phyloP scores from a whole-genome alignment of 2,888 invertebrate species.

The Dasysyrphus albostriatus region DNA sequence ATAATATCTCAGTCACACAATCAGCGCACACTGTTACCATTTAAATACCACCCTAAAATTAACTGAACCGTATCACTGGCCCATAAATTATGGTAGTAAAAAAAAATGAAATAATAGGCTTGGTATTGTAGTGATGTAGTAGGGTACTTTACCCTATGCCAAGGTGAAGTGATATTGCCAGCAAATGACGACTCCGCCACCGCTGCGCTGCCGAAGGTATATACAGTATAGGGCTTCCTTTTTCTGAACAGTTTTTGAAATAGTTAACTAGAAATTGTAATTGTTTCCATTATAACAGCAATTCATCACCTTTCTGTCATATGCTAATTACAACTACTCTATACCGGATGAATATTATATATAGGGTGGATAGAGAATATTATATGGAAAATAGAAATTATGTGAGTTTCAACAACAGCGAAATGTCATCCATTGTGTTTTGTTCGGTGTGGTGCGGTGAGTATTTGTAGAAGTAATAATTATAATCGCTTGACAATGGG shows the following conservation, averaged over 20 bases:
- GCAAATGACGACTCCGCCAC: not conserved
- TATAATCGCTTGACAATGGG: conserved; percentile 7
- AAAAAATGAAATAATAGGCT: conserved; percentile 19
- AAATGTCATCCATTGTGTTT: conserved; percentile 34
- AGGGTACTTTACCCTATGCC: conserved; percentile 8
- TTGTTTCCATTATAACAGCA: conserved; percentile 71
- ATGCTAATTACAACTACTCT: conserved; percentile 66
- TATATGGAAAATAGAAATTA: not conserved
- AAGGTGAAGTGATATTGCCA: conserved; percentile 4
- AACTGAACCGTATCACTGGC: conserved; percentile 59
- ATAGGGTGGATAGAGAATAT: conserved; percentile 23
- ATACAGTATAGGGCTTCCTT: conserved; percentile 31
- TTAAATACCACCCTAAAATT: conserved; percentile 54
- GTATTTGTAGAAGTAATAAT: conserved; percentile 12
- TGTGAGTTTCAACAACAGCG: conserved; percentile 3
- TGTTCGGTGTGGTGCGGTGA: not conserved
- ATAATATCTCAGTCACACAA: conserved; percentile 43
- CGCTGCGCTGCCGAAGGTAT: no score
- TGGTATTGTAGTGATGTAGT: not conserved
- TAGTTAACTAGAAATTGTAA: conserved; percentile 63
- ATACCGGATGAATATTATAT: conserved; percentile 7
- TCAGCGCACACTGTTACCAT: conserved; percentile 33
- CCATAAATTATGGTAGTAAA: conserved; percentile 66
- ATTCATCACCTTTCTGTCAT: conserved; percentile 76
- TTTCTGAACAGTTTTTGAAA: conserved; percentile 20